These are phyloP conservation scores for Drepana arcuata DNA, from an alignment of 1,140 invertebrate genomes.

Conservation along the genomic window DNA sequence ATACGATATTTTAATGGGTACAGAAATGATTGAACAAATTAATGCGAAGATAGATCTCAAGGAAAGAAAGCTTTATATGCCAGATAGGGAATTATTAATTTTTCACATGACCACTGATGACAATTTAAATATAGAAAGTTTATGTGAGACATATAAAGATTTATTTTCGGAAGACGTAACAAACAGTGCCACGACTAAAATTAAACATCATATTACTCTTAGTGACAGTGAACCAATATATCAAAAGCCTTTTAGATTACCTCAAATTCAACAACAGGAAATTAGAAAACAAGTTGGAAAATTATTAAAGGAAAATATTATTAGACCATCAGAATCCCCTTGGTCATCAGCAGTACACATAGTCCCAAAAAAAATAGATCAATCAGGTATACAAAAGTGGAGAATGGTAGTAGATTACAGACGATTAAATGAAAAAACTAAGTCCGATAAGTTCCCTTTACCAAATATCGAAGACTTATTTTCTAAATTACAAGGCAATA, in stretches of 20 bases:
- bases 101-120: constrained; percentile 9
- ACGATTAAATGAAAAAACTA: constrained; percentile 23
- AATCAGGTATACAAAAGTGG: constrained; percentile 14
- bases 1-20: constrained; percentile 8
- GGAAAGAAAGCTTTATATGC: constrained; percentile 4
- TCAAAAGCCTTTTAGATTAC: too few relatives aligned
- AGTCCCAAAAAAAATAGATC: constrained; percentile 8
- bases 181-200: constrained; percentile 9
- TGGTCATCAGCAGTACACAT: too few relatives aligned
- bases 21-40: constrained; percentile 7
- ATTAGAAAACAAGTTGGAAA: too few relatives aligned
- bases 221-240: constrained; percentile 9
- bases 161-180: constrained; percentile 13
- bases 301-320: too few relatives aligned
- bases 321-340: too few relatives aligned
- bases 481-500: constrained; percentile 28
- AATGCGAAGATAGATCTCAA: constrained; percentile 1
- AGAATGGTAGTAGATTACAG: constrained; percentile 22
- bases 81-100: constrained; percentile 1
- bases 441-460: constrained; percentile 51
- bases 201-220: constrained; percentile 12
- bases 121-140: constrained; percentile 5
- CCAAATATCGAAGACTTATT: constrained; percentile 59
- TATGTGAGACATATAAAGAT: constrained; percentile 10
- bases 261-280: too few relatives aligned